Base-by-base conservation (phyloP, 2,113 vertebrate species). In the Ptyas mucosa region DNA sequence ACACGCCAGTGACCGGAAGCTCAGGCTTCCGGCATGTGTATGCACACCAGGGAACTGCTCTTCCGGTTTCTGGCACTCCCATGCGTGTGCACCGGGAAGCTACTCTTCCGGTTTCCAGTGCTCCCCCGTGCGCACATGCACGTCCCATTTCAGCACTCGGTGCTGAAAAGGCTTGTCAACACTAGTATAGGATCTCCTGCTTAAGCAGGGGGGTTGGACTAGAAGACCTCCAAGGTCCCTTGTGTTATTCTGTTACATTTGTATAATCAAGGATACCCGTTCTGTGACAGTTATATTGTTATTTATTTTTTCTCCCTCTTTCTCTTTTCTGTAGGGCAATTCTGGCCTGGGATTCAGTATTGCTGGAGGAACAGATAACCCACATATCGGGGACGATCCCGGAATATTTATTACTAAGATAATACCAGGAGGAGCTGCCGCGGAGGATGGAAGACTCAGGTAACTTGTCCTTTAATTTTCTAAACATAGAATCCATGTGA, bases 351-450 rank as follows among this genome's bases (percentile, higher is more conserved):
- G 99, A 91, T 99, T 99, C 95, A 99, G 99, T 97, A 99, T 99
- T 90, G 99, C 99, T 86, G 99, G 99, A 96, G 99, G 99, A 92
- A 99, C 98, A 95, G 99, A 99, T 97, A 99, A 99, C 96, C 99
- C 99, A 92, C 99, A 99, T 96, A 99, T 99, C 89, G 99, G 99
- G 58, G 99, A 99, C 94, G 99, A 99, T 95, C 99, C 99, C 18
- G 99, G 99, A 91, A 99, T 99, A 98, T 99, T 99, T 97, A 99
- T 99, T 96, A 99, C 99, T 91, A 99, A 99, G 97, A 99, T 99
- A 97, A 99, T 99, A 96, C 98, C 98, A n/a, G 98, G 99, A 96
- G 99, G 99, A 95, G 99, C 99, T 57, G 99, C 99, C 85, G 98
- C 99, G 87, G 99, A 99, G 94, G 99, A 99, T 94, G 98, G 99